phyloP scores from a whole-genome alignment of 2,888 invertebrate genomes.

The Pterostichus niger region DNA sequence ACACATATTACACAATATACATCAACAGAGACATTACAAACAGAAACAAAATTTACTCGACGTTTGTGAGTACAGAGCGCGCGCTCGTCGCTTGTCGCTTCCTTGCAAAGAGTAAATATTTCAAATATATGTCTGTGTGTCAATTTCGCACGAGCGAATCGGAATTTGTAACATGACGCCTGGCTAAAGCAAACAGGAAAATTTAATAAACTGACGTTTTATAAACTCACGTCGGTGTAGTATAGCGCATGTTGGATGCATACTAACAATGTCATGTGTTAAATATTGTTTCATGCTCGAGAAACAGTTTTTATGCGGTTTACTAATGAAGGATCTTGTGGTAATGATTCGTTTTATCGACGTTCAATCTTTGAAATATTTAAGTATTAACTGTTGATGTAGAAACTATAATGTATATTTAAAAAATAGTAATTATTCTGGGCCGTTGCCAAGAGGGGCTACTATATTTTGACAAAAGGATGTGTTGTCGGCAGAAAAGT shows the following conservation, averaged over 20 bases:
- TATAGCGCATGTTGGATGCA: not conserved
- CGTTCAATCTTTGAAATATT: no score
- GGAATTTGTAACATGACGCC: slow-evolving; percentile 54
- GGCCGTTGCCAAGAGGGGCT: no score
- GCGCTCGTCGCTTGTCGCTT: no score
- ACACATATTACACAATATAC: not conserved
- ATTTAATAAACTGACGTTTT: slow-evolving; percentile 52
- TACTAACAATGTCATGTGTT: not conserved
- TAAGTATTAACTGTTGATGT: no score
- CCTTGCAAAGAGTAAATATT: slow-evolving; percentile 15
- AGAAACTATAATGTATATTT: no score
- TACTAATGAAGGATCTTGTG: slow-evolving; percentile 5
- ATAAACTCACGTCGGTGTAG: slow-evolving; percentile 23
- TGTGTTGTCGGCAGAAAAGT: no score
- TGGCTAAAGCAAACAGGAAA: slow-evolving; percentile 39
- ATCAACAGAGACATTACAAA: no score
- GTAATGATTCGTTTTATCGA: no score
- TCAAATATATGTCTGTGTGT: slow-evolving; percentile 30
- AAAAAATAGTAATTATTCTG: no score
- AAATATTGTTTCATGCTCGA: slow-evolving; percentile 6
- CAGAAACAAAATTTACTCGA: no score
- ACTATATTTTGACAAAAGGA: no score
- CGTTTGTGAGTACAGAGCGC: no score
- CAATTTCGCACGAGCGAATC: slow-evolving; percentile 32
- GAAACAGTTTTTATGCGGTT: slow-evolving; percentile 23